These are phyloP conservation scores for Aricia agestis DNA, from an alignment of 1,140 invertebrate genomes.

Conservation along the genomic window DNA sequence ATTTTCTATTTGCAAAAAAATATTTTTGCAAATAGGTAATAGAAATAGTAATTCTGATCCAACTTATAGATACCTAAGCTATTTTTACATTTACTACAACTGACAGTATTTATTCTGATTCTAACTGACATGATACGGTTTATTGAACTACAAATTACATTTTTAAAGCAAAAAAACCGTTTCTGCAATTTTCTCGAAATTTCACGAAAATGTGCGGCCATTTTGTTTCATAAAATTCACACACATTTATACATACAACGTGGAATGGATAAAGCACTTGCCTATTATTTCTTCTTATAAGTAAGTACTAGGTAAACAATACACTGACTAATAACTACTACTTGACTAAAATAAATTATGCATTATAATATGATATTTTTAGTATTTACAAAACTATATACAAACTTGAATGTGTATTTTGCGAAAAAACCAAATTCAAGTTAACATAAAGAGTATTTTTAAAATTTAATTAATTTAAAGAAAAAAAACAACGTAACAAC, in stretches of 20 bases:
- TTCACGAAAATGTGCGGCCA: neutral
- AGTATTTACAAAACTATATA: constrained; percentile 11
- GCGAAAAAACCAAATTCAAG: neutral
- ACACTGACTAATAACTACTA: neutral
- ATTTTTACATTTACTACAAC: too few relatives aligned
- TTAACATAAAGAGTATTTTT: neutral
- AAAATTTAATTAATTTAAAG: constrained; percentile 3
- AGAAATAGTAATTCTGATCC: too few relatives aligned
- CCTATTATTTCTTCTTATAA: constrained; percentile 24
- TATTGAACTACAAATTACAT: too few relatives aligned
- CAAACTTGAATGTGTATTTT: neutral
- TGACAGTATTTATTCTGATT: too few relatives aligned
- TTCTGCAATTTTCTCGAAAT: neutral
- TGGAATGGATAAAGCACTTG: constrained; percentile 38
- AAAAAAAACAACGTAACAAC: constrained; percentile 8
- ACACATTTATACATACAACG: constrained; percentile 27
- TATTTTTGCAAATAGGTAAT: too few relatives aligned
- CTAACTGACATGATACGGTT: too few relatives aligned
- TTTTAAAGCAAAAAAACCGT: too few relatives aligned
- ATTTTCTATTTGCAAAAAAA: too few relatives aligned
- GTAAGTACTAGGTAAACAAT: neutral
- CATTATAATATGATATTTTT: constrained; percentile 1
- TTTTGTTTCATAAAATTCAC: neutral
- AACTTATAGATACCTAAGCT: too few relatives aligned
- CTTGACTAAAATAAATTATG: constrained; percentile 11